Evolutionary conservation across 1,140 invertebrate genomes (phyloP), one percentile per base, ranked within the genome.

Genomic region (Drosophila guanche): DNA sequence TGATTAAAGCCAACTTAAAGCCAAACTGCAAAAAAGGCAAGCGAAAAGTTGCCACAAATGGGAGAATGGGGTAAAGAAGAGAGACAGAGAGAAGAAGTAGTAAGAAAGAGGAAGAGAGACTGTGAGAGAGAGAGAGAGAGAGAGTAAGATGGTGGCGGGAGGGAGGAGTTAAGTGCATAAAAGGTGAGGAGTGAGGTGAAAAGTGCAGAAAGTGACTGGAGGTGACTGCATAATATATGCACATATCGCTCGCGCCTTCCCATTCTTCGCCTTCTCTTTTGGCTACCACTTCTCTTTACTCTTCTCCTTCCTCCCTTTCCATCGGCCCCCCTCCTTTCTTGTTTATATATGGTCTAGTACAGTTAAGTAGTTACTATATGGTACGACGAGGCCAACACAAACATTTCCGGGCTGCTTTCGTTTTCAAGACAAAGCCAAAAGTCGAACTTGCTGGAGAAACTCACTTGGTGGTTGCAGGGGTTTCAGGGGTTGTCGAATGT

Each of bases 361-460:
- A 56, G 66, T 56, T 68, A 68, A 68, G 66, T 68, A 68, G 66
- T 68, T 54, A 56, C 66, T 68, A 42, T 68, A 68, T 68, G 4
- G 33, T 4, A 53, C 48, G 8, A 74, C 41, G 58, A 37, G 69
- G 60, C 67, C 72, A 59, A 46, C 48, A 80, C 78, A 62, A 80
- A 60, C 67, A 81, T 83, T 83, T 83, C 79, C 79, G 79, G 79
- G 79, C 79, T 74, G 79, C 63, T 81, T 83, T 81, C 79, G 74
- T 73, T 81, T 81, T 81, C 73, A 79, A 67, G 78, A 58, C 79
- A 77, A 77, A 78, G 66, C 52, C 55, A 66, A 74, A 83, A 81
- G 67, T 62, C 68, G 56, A 59, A 68, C 66, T 68, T 68, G 63
- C 68, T 37, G 33, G 33, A 37, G 33, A 12, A 37, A 37, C 33